These are phyloP conservation scores for Notarius quadriscutis DNA, from an alignment of 2,113 vertebrate genomes.

Conservation along the genomic window DNA sequence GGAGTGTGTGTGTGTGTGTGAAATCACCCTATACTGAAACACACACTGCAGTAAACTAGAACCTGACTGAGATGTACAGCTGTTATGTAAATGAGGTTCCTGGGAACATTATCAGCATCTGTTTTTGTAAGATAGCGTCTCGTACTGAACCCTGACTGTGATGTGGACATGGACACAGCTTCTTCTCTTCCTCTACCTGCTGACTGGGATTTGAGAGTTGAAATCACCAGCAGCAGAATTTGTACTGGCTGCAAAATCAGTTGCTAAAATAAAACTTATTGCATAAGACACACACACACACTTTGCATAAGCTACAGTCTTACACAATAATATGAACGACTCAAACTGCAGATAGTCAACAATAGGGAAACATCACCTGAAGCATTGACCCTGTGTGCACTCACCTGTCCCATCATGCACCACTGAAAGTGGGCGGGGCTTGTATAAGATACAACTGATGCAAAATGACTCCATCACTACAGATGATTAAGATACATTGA, in stretches of 20 bases:
- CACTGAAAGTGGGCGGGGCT: background rate
- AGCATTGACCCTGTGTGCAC: background rate
- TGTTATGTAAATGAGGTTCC: background rate
- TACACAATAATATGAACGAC: background rate
- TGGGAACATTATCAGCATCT: background rate
- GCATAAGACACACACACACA: constrained; percentile 13
- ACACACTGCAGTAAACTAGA: background rate
- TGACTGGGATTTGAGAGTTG: background rate
- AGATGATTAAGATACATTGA: background rate
- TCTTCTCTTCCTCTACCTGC: constrained; percentile 1
- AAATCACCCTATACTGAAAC: background rate
- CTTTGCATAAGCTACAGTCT: background rate
- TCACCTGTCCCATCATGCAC: constrained; percentile 10
- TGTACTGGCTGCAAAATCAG: background rate
- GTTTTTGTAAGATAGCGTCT: background rate
- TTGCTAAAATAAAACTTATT: constrained; percentile 3
- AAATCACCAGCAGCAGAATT: constrained; percentile 19
- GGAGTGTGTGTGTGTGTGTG: background rate
- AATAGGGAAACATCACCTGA: background rate
- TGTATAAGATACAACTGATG: background rate
- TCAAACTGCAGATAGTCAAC: background rate
- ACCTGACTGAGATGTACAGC: background rate
- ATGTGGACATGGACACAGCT: background rate
- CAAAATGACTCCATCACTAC: background rate
- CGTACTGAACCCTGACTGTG: background rate